Evolutionary conservation across 2,888 invertebrate genomes (phyloP), one percentile per base, ranked within the genome.

Genomic region (Amphimallon solstitiale): DNA sequence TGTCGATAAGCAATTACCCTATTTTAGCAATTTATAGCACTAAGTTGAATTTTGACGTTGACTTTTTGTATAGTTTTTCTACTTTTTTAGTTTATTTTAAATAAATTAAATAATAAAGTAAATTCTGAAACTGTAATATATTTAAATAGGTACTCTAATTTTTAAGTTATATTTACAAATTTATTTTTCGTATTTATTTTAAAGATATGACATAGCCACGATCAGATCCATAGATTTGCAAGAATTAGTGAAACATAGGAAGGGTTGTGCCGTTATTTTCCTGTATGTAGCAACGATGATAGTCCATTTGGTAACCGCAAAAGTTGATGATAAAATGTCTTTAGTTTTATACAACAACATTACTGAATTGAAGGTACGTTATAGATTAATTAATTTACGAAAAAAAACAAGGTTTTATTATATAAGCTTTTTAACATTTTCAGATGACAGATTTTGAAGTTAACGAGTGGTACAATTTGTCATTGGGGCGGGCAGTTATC

Each of bases 391-490:
- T 65, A 29, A 48, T 45, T 46, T 59, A 10, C 9, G 40, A 10
- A 46, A 19, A 46, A 23, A 21, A 35, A n/a, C n/a, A n/a, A 66
- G 46, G 12, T 34, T 65, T 12, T 12, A 17, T 10, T 52, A 14
- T 66, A n/a, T n/a, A n/a, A 14, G 1, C 15, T 23, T 17, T 14
- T 21, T 12, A 12, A 9, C 4, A 10, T 35, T 84, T 84, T 9
- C 82, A 87, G 87, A 83, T 86, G 1, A 84, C 85, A 10, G 83
- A 83, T 70, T 84, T 84, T 15, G 82, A 86, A 4, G 84, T 87
- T 72, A 85, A 84, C 72, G 85, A 86, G 0, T 88, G 88, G 88
- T 87, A 86, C 0, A 86, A 87, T 69, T 83, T 88, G 69, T 88
- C 88, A 2, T 83, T 87, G 72, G 87, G 87, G 86, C 82, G 88